Conservation (phyloP, 2,113 vertebrate species). For the Anoplopoma fimbria region DNA sequence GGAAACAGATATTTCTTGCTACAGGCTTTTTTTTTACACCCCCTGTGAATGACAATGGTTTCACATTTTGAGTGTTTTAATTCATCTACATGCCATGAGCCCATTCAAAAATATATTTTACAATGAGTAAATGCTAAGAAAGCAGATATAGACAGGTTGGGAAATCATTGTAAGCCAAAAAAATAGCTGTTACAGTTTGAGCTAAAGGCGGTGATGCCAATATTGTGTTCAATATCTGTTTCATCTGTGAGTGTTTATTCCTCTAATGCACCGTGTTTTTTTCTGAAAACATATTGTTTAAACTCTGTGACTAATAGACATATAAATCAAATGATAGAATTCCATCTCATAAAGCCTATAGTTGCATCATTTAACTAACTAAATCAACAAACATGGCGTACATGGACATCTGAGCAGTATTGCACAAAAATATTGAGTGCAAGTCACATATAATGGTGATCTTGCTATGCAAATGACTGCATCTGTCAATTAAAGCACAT, state of each 20-base stretch:
- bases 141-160: not conserved
- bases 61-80: not conserved
- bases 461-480: constrained; percentile 18
- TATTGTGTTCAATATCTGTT: not conserved
- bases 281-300: not conserved
- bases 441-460: not conserved
- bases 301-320: not conserved
- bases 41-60: not conserved
- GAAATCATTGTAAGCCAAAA: not conserved
- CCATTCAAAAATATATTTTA: not conserved
- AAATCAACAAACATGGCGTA: not conserved
- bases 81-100: not conserved
- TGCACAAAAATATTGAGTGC: not conserved
- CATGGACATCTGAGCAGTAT: not conserved
- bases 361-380: not conserved
- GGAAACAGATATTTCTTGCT: not conserved
- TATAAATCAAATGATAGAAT: not conserved
- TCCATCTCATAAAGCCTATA: not conserved
- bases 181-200: not conserved
- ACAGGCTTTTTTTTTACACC: not conserved
- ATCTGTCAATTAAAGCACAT: constrained; percentile 40
- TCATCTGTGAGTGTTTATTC: not conserved
- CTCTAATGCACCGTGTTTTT: not conserved
- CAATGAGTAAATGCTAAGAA: not conserved
- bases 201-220: not conserved